Base-by-base conservation (phyloP, 2,797 vertebrate genomes). In the Pogonophryne albipinna region DNA sequence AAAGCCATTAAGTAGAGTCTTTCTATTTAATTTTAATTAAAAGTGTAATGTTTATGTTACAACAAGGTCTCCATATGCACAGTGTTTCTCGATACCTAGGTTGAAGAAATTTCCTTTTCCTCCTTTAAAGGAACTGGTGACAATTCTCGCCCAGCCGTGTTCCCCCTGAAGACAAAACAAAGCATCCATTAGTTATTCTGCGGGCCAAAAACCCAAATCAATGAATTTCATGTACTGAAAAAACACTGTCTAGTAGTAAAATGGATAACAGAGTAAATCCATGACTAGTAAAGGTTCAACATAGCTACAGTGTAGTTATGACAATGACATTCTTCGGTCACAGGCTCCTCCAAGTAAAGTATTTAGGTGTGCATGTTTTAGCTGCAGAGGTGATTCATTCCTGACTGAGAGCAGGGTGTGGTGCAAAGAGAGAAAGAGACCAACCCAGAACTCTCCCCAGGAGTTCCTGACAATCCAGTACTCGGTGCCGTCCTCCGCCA, bases 401-500 rank as follows among this genome's bases (percentile, higher is more conserved):
- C 13, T 27, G 47, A 44, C 38, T 34, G 34, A 8, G 50, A 19
- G 31, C 41, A 74, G 71, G 23, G 59, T 50, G 50, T 59, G 34
- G 38, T 47, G 50, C 13, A 74, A 16, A 62, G 14, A 57, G 1
- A 65, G 3, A 44, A 11, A 70, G 50, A 66, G 31, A 84, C 94
- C 69, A 79, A 99, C 98, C 98, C 98, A 99, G 4, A 97, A 97
- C 75, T 99, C 98, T 1, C 98, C 98, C 98, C 98, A 99, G 0
- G 98, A 99, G 84, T 99, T 99, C 10, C 98, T 96, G n/a, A 99
- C 96, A 9, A 98, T 95, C 98, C 98, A 99, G 85, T 94, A 98
- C 76, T 99, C 98, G 0, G 83, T 95, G 10, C 95, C 96, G 0
- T 95, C 80, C 14, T 78, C 89, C 1, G 94, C 94, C 34, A 97